Conservation (phyloP, 2,888 invertebrate species). For the Meiosimyza decipiens region DNA sequence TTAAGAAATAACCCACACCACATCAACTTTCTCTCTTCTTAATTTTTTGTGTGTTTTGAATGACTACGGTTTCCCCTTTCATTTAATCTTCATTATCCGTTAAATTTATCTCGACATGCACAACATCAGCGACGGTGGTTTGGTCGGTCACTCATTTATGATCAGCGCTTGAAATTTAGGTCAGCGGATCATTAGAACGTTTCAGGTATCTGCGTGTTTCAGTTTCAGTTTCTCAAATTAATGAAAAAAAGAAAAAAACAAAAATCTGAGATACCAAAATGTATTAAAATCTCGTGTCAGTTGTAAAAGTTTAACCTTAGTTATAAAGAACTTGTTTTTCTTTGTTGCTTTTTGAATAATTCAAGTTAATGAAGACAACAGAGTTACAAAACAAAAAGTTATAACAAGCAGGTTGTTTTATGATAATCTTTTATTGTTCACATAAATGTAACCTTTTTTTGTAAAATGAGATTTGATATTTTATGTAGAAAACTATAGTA, state of each 20-base stretch:
- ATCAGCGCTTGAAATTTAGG: background rate
- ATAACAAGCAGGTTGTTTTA: too few species aligned
- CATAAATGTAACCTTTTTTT: too few species aligned
- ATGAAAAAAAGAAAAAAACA: background rate
- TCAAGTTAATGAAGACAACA: too few species aligned
- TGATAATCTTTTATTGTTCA: too few species aligned
- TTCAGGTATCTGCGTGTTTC: background rate
- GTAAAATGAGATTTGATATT: too few species aligned
- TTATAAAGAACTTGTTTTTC: slow-evolving; percentile 16
- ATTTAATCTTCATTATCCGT: slow-evolving; percentile 1
- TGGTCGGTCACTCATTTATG: too few species aligned
- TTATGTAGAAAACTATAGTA: too few species aligned
- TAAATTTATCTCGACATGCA: background rate
- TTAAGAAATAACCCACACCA: slow-evolving; percentile 14
- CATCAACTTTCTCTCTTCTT: slow-evolving; percentile 39
- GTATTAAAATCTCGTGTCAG: too few species aligned
- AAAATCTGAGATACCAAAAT: too few species aligned
- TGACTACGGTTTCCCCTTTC: slow-evolving; percentile 3
- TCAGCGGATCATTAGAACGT: slow-evolving; percentile 22
- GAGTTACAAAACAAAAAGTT: too few species aligned
- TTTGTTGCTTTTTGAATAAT: background rate
- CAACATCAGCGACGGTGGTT: too few species aligned
- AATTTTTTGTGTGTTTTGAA: slow-evolving; percentile 23
- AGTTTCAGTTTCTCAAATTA: slow-evolving; percentile 1
- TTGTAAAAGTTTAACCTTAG: slow-evolving; percentile 5